Conservation (phyloP, 2,888 invertebrate species). For the Coelopa pilipes region DNA sequence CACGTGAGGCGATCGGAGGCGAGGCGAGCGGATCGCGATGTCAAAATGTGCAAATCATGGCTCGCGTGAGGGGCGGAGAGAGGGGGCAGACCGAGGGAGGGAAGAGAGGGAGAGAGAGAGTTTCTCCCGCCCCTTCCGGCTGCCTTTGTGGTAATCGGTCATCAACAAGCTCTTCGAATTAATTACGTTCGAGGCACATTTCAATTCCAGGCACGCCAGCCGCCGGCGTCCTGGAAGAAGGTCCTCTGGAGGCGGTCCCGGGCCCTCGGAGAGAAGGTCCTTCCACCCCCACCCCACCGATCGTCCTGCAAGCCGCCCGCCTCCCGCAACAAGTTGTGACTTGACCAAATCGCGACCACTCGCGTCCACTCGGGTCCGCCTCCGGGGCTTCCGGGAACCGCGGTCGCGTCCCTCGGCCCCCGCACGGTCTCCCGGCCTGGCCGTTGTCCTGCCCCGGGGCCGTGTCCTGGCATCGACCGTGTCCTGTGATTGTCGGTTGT, state of each 20-base stretch:
- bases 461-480: neutral
- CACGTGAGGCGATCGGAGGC: conserved; percentile 5
- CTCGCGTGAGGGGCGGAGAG: conserved; percentile 41
- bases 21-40: neutral
- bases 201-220: conserved; percentile 1
- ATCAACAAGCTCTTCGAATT: conserved; percentile 13
- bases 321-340: conserved; percentile 16
- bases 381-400: no score
- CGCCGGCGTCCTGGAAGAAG: neutral
- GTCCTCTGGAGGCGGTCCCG: neutral
- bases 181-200: conserved; percentile 25
- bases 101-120: neutral
- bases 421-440: neutral
- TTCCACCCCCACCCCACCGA: neutral
- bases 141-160: neutral
- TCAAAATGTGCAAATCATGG: conserved; percentile 45
- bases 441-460: no score
- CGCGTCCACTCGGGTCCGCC: neutral
- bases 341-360: conserved; percentile 13
- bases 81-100: neutral
- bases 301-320: neutral
- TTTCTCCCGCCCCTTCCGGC: neutral
- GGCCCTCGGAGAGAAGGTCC: neutral
- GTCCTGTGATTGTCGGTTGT: neutral
- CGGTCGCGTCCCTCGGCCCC: no score